Conservation (phyloP, 2,113 vertebrate genomes). For the Misgurnus anguillicaudatus region DNA sequence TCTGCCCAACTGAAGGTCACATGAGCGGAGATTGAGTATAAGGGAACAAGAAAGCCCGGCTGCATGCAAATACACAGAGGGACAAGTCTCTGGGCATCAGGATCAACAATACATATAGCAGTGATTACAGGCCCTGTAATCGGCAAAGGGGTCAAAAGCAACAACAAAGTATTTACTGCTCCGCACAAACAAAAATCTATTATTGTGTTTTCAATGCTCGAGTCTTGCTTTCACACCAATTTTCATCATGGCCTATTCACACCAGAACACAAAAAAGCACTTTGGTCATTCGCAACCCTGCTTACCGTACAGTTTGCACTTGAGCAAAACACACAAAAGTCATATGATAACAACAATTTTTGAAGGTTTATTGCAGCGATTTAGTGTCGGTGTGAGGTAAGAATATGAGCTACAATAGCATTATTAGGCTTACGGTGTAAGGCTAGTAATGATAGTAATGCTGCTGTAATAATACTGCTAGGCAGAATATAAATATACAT, state of each 20-base stretch:
- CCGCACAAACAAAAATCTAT: too few species aligned
- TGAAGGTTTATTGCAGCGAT: not conserved
- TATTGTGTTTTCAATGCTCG: not conserved
- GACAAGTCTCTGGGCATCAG: not conserved
- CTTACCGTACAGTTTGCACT: not conserved
- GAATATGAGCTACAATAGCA: too few species aligned
- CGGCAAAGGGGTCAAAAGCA: not conserved
- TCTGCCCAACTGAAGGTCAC: conserved; percentile 53
- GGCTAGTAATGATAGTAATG: too few species aligned
- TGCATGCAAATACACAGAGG: conserved; percentile 44
- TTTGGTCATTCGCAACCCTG: not conserved
- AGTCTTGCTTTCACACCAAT: not conserved
- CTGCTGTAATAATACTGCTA: too few species aligned
- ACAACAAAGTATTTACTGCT: not conserved
- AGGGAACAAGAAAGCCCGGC: conserved; percentile 35
- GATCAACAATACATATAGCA: conserved; percentile 8
- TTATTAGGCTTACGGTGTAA: too few species aligned
- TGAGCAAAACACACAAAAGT: not conserved
- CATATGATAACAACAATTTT: not conserved
- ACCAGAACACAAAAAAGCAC: conserved; percentile 10
- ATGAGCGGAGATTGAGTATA: conserved; percentile 24
- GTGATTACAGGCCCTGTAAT: conserved; percentile 6
- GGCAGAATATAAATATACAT: too few species aligned
- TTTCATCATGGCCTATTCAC: not conserved
- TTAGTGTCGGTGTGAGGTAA: not conserved